Conservation (phyloP, 1,140 invertebrate species). For the Bombus confusus region DNA sequence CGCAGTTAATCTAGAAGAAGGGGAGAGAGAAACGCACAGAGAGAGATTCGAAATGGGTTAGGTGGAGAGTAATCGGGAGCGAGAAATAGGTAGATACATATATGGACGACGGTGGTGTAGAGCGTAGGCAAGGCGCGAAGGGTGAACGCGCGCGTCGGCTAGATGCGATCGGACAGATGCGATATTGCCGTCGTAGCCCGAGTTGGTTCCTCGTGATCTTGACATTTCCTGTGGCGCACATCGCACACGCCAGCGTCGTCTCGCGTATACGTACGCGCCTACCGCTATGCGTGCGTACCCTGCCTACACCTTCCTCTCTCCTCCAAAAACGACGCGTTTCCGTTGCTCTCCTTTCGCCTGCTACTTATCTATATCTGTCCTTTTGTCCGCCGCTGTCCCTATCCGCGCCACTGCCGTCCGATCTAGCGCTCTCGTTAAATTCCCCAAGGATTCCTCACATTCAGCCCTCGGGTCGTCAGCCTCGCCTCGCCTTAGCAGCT, state of each 20-base stretch:
- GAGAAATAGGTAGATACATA: neutral
- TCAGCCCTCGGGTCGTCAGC: conserved; percentile 16
- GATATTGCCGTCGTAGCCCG: conserved; percentile 75
- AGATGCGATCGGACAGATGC: conserved; percentile 78
- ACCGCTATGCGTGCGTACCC: neutral
- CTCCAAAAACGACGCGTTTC: conserved; percentile 12
- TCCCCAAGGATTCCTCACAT: conserved; percentile 72
- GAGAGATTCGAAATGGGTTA: too few relatives aligned
- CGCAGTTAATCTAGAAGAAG: neutral
- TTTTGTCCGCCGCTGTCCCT: conserved; percentile 19
- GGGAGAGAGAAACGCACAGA: neutral
- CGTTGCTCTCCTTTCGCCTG: conserved; percentile 13
- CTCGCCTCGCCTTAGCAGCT: neutral
- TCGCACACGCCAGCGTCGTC: conserved; percentile 14
- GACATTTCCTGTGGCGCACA: conserved; percentile 71
- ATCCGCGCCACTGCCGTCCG: neutral
- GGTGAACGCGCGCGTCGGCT: conserved; percentile 69
- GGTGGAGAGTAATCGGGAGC: neutral
- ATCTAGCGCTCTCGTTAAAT: conserved; percentile 41
- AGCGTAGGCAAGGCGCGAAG: neutral
- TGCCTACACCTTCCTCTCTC: neutral
- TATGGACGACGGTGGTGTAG: neutral
- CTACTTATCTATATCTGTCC: conserved; percentile 40
- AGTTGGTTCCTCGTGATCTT: conserved; percentile 62
- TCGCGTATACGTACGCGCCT: neutral